Percentiles rank a stretch among this genome's conserved stretches.
Evolutionary conservation across 2,113 vertebrate genomes (phyloP).

Genomic region (Hiodon alosoides): DNA sequence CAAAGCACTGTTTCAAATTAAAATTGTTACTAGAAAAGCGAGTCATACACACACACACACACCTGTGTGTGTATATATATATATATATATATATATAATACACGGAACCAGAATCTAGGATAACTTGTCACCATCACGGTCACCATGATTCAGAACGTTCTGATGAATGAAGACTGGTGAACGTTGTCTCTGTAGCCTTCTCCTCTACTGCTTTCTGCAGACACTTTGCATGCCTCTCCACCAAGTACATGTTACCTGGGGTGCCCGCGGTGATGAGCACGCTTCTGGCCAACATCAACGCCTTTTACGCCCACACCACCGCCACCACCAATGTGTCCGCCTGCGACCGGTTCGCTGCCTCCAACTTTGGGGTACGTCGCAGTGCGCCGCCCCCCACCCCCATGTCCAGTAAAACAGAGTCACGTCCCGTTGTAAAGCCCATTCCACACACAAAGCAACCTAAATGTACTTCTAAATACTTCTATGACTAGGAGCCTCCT

Average conservation of each 20-base stretch:
- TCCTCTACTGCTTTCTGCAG: slow-evolving; percentile 53
- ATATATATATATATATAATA: no score
- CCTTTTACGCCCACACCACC: slow-evolving; percentile 93
- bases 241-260: slow-evolving; percentile 93
- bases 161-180: neutral
- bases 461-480: neutral
- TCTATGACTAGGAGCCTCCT: no score
- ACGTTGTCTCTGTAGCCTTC: no score
- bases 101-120: no score
- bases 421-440: neutral
- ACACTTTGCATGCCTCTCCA: slow-evolving; percentile 94
- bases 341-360: slow-evolving; percentile 87
- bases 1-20: no score
- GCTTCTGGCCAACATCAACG: slow-evolving; percentile 96
- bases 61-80: no score
- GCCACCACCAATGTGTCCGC: slow-evolving; percentile 90
- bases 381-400: neutral
- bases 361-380: slow-evolving; percentile 89
- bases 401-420: neutral
- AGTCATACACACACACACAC: no score
- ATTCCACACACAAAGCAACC: neutral
- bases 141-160: neutral
- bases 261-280: slow-evolving; percentile 97
- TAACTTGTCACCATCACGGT: neutral
- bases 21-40: no score